Evolutionary conservation across 2,113 vertebrate species (phyloP), one percentile per base, ranked within the genome.

Genomic region (Cinclus mexicanus): DNA sequence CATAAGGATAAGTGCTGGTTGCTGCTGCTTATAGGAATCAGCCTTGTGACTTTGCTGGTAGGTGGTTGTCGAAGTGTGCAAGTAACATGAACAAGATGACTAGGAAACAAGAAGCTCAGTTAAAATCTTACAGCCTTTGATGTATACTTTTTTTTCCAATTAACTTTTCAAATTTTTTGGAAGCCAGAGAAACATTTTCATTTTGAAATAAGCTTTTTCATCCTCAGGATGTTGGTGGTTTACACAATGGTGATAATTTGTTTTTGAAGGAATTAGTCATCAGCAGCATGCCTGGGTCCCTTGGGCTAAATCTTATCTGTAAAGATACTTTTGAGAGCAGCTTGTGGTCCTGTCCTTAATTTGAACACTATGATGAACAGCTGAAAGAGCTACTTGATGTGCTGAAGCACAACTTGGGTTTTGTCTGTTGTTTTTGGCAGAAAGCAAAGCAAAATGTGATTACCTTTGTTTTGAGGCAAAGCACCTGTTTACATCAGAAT

Each of bases 401-500:
- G 67, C 78, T 89, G 50, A 68, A 83, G 42, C 68, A 86, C 68
- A 74, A 2, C 72, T 55, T 80, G 39, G 52, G 33, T 37, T 94
- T 84, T 89, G 37, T 91, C 55, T 74, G 37, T 0, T 26, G 35
- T 69, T 72, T 88, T 83, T 94, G 74, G 28, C 52, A 93, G 79
- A 88, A 92, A 77, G 11, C 53, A 47, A 83, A 81, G 63, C 39
- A 78, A 92, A 92, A 87, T 55, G 33, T 55, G 47, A 46, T 84
- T 70, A 41, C 55, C 71, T 94, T 53, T 90, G 65, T 89, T 95
- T 46, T 55, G 75, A 68, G 55, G 76, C 74, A 72, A 42, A 88
- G 55, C 81, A 89, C 70, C 64, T 79, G 39, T 87, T 95, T 93
- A 72, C 59, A 37, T 85, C 72, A 74, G 70, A 67, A 90, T 91